Conservation (phyloP, 2,888 invertebrate genomes). For the Maniola hyperantus region DNA sequence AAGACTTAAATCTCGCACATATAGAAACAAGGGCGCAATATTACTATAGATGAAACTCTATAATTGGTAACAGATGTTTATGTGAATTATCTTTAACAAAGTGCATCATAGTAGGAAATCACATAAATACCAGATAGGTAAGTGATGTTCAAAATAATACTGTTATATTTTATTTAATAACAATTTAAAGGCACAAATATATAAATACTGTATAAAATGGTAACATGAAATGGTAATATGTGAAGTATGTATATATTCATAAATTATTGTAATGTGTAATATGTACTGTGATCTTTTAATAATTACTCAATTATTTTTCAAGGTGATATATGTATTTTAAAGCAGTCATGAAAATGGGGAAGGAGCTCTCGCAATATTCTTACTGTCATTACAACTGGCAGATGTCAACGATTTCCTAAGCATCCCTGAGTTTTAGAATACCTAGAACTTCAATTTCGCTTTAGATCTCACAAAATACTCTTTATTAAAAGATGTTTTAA, state of each 20-base stretch:
- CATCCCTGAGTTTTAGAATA: not conserved
- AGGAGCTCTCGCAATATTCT: not conserved
- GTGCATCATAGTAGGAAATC: not conserved
- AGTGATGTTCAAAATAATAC: slow-evolving; percentile 22
- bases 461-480: too few relatives aligned
- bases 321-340: not conserved
- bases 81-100: not conserved
- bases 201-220: slow-evolving; percentile 49
- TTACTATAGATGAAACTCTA: not conserved
- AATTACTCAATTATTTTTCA: slow-evolving; percentile 6
- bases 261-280: not conserved
- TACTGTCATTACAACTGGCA: not conserved
- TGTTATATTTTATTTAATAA: slow-evolving; percentile 19
- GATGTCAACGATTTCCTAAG: not conserved
- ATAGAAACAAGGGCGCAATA: not conserved
- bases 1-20: not conserved
- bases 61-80: slow-evolving; percentile 18
- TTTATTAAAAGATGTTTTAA: too few relatives aligned
- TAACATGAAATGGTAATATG: slow-evolving; percentile 44
- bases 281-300: not conserved
- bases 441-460: too few relatives aligned
- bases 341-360: not conserved
- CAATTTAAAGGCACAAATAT: slow-evolving; percentile 29
- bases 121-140: slow-evolving; percentile 2
- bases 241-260: slow-evolving; percentile 13